phyloP scores from a whole-genome alignment of 2,888 invertebrate species.

The Limenitis camilla region DNA sequence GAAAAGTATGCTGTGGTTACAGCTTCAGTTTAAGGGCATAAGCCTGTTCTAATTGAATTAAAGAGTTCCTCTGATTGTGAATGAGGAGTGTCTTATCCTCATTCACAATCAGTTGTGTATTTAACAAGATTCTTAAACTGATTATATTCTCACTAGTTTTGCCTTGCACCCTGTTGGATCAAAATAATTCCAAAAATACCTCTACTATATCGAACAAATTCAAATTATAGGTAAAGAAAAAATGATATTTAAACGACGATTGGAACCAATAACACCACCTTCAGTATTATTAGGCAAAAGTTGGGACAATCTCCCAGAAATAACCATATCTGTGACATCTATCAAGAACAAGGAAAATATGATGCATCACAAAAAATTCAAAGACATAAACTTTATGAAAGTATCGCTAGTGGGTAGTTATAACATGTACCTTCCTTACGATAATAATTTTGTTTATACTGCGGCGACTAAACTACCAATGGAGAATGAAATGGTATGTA shows the following conservation, averaged over 20 bases:
- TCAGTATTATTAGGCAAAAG: constrained; percentile 41
- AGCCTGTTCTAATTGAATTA: too few relatives aligned
- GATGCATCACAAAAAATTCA: constrained; percentile 41
- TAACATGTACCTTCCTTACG: constrained; percentile 44
- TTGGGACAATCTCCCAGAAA: constrained; percentile 57
- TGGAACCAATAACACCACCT: constrained; percentile 46
- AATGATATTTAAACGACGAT: constrained; percentile 42
- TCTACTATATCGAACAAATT: neutral
- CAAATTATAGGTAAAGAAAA: constrained; percentile 38
- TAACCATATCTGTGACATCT: constrained; percentile 42
- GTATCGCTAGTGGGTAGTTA: constrained; percentile 51
- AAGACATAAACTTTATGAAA: constrained; percentile 46
- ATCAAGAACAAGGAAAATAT: constrained; percentile 36
- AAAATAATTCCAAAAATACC: neutral
- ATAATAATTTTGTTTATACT: constrained; percentile 36
- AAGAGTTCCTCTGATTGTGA: too few relatives aligned
- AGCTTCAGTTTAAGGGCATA: too few relatives aligned
- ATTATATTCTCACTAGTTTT: too few relatives aligned
- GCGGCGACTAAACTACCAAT: constrained; percentile 47
- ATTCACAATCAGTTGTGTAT: too few relatives aligned
- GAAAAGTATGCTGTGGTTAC: too few relatives aligned
- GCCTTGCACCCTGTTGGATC: neutral
- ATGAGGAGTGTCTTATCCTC: too few relatives aligned
- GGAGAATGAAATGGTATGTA: constrained; percentile 38
- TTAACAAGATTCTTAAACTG: too few relatives aligned